These are phyloP conservation scores for Eucidaris tribuloides DNA, from an alignment of 35 echinoderm and acorn worm genomes.

Conservation along the genomic window DNA sequence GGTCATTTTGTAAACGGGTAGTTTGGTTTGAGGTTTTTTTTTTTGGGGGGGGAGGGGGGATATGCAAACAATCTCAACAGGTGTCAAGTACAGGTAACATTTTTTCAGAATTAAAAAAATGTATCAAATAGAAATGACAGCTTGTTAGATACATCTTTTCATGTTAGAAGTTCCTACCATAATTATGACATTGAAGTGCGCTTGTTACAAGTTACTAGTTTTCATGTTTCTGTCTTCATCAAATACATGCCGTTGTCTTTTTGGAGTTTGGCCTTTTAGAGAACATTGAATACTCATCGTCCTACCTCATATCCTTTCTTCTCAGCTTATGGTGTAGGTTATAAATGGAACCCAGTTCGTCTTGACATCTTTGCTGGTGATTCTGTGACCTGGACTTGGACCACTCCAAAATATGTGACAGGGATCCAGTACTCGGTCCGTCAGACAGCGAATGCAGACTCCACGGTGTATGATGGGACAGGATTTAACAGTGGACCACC, in stretches of 20 bases:
- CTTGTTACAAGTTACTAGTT: not conserved
- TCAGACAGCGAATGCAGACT: conserved; percentile 44
- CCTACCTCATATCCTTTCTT: not conserved
- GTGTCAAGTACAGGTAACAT: no score
- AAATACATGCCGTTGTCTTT: not conserved
- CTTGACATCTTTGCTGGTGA: conserved; percentile 43
- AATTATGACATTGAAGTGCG: no score
- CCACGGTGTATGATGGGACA: conserved; percentile 44
- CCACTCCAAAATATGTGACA: conserved; percentile 23
- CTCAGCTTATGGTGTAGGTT: conserved; percentile 58
- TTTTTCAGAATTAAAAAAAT: no score
- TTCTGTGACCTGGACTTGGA: conserved; percentile 45
- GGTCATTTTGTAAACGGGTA: no score
- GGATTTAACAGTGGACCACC: conserved; percentile 46
- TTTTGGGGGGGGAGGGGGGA: no score
- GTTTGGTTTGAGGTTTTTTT: no score
- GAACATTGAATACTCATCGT: not conserved
- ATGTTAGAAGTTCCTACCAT: not conserved
- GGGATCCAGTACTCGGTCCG: conserved; percentile 54
- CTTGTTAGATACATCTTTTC: no score
- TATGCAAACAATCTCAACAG: no score
- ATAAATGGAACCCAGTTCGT: conserved; percentile 60
- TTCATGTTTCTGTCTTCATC: not conserved
- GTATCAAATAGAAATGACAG: no score
- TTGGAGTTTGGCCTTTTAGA: not conserved